These are phyloP conservation scores for Sinopyrophorus schimmeli DNA, from an alignment of 2,888 invertebrate species.

Conservation along the genomic window DNA sequence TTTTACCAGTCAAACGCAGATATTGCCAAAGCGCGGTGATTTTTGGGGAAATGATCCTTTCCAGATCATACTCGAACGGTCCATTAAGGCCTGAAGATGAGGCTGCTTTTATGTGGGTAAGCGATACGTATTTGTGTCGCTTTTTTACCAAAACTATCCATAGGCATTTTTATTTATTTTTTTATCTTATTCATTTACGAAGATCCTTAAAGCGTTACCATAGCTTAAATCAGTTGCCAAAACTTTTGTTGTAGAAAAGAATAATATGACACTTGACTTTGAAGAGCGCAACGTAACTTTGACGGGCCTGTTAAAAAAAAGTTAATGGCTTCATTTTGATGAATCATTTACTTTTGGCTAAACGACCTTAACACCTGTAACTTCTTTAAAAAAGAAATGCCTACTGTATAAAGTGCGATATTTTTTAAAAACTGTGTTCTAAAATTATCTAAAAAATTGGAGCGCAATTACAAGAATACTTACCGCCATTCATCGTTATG, in stretches of 20 bases:
- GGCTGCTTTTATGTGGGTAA: constrained; percentile 52
- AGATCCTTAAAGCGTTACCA: constrained; percentile 1
- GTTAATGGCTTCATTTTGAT: too few species aligned
- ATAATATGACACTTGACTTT: constrained; percentile 3
- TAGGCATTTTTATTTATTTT: constrained; percentile 15
- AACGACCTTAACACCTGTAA: constrained; percentile 18
- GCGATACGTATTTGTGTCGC: constrained; percentile 27
- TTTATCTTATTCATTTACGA: constrained; percentile 4
- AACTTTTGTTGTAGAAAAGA: constrained; percentile 9
- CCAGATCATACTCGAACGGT: constrained; percentile 45
- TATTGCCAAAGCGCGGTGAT: constrained; percentile 42
- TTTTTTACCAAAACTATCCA: not conserved
- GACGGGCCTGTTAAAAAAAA: too few species aligned
- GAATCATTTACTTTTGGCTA: constrained; percentile 16
- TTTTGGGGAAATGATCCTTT: constrained; percentile 46
- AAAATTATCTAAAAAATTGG: not conserved
- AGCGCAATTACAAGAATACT: constrained; percentile 4
- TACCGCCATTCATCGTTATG: not conserved
- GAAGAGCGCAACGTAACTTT: not conserved
- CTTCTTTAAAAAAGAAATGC: constrained; percentile 1
- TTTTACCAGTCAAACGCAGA: constrained; percentile 44
- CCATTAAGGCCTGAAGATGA: constrained; percentile 46
- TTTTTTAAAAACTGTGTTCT: constrained; percentile 2
- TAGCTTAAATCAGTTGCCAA: constrained; percentile 5
- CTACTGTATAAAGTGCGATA: constrained; percentile 2